phyloP scores from a whole-genome alignment of 1,140 invertebrate species.

The Lepidotrigona ventralis region DNA sequence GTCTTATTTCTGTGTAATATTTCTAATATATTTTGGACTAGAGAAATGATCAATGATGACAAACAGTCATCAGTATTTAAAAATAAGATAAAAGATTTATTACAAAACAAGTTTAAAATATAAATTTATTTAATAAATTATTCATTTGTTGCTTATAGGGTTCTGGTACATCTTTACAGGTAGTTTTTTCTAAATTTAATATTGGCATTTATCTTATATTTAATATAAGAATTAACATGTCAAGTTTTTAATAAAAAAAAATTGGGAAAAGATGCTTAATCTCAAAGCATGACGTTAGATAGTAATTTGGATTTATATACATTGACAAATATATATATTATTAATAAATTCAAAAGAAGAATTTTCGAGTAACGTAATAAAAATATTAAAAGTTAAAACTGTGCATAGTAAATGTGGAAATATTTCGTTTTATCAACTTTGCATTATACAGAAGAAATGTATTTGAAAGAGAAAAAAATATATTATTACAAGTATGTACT shows the following conservation, averaged over 20 bases:
- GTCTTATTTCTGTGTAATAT: neutral
- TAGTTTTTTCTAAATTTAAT: slow-evolving; percentile 59
- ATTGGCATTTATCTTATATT: slow-evolving; percentile 33
- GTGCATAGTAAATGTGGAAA: neutral
- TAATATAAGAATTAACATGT: slow-evolving; percentile 43
- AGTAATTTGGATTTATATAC: slow-evolving; percentile 34
- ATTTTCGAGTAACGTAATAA: neutral
- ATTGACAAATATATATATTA: neutral
- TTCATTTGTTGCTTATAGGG: slow-evolving; percentile 73
- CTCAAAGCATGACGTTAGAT: slow-evolving; percentile 44
- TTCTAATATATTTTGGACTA: slow-evolving; percentile 9
- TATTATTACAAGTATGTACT: neutral
- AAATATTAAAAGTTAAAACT: neutral
- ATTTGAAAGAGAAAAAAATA: neutral
- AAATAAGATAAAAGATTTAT: slow-evolving; percentile 33
- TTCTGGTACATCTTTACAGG: slow-evolving; percentile 72
- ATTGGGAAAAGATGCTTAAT: slow-evolving; percentile 3
- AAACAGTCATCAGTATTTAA: neutral
- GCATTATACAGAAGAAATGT: neutral
- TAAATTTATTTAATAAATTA: slow-evolving; percentile 61
- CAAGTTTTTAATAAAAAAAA: slow-evolving; percentile 9
- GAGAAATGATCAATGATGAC: slow-evolving; percentile 20
- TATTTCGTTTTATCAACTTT: neutral
- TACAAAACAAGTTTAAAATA: slow-evolving; percentile 40
- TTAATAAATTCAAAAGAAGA: slow-evolving; percentile 18